Conservation (phyloP, 2,113 vertebrate genomes). For the Sphyrna mokarran region DNA sequence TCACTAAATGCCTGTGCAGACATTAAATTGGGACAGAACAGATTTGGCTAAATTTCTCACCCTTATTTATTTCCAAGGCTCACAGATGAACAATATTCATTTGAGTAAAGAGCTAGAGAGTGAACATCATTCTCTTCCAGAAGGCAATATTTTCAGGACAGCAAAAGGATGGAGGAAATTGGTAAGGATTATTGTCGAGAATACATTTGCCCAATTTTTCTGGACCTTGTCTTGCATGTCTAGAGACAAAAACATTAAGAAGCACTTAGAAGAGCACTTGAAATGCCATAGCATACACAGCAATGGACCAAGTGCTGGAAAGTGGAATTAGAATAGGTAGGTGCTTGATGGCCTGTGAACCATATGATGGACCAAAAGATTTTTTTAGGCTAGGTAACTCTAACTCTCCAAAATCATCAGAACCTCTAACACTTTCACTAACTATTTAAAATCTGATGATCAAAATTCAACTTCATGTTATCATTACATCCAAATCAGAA, state of each 20-base stretch:
- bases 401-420: not conserved
- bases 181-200: not conserved
- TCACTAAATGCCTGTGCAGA: not conserved
- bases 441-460: not conserved
- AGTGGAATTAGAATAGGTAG: too few relatives aligned
- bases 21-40: not conserved
- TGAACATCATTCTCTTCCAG: not conserved
- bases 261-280: too few relatives aligned
- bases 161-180: not conserved
- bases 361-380: too few relatives aligned
- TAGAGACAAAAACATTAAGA: not conserved
- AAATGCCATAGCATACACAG: too few relatives aligned
- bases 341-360: too few relatives aligned
- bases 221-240: not conserved
- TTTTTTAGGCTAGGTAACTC: too few relatives aligned
- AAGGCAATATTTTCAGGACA: not conserved
- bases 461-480: constrained; percentile 43
- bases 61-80: not conserved
- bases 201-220: not conserved
- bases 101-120: not conserved
- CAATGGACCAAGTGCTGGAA: too few relatives aligned
- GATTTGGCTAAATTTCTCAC: not conserved
- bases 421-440: not conserved
- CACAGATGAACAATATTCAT: not conserved
- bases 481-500: constrained; percentile 43